Evolutionary conservation across 2,888 invertebrate species (phyloP), one percentile per base, ranked within the genome.

Genomic region (Drosophila demipolita): DNA sequence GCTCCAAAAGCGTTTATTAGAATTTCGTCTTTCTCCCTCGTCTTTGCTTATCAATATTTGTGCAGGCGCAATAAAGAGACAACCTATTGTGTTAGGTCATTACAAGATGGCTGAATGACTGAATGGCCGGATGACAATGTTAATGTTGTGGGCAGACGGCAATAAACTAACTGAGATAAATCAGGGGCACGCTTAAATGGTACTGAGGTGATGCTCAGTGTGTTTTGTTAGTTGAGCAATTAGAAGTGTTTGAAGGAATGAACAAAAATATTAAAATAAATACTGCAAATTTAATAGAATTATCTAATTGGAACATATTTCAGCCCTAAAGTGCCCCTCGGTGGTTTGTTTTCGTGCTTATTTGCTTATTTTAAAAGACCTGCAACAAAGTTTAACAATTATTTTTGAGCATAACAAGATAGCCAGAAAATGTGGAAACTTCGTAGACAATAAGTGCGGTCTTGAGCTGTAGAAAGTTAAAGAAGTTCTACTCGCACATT

Each of bases 41-140:
- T 72, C 33, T 32, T 9, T 48, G 57, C 68, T 78, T 78, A 78
- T 80, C 78, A 78, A 80, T 80, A 73, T 78, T 78, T 78, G 78
- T 73, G 58, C 80, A 78, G 80, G 45, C 58, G 62, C 65, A 79
- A 82, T 84, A 76, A 82, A 80, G 78, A 58, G 50, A 66, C 42
- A 55, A 50, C 66, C 62, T 63, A 61, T 77, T 79, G 80, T 80
- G 67, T 68, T 62, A 61, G 80, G 64, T 71, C 72, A 59, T 57
- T 61, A 55, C 48, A 59, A 49, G 60, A 49, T 59, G 50, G 6
- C 42, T 45, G 49, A 72, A 68, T 45, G 15, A 17, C 20, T 45
- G 45, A 45, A 55, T 42, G n/a, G 38, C 48, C 58, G 75, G 50
- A 52, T 48, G 50, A 65, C 49, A 35, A 65, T 62, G 58, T 57